Percentiles rank a stretch among this genome's conserved stretches.
Evolutionary conservation across 2,888 invertebrate species (phyloP).

Genomic region (Drosophila rellima): DNA sequence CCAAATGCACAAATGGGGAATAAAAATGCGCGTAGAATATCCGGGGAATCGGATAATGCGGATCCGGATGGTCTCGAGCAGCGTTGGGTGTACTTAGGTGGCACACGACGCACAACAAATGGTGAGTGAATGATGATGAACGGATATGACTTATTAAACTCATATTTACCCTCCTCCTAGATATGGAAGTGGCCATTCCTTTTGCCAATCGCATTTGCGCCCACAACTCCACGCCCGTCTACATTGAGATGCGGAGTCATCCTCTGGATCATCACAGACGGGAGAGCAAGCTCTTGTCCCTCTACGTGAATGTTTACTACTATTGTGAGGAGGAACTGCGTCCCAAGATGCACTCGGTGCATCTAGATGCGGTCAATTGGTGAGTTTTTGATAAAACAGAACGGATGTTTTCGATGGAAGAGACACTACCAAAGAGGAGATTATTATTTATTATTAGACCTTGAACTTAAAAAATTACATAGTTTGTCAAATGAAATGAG

Average conservation of each 20-base stretch:
- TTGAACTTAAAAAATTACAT: too few species aligned
- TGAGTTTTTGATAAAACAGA: conserved; percentile 40
- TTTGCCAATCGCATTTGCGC: conserved; percentile 83
- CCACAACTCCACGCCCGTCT: conserved; percentile 84
- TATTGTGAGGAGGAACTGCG: conserved; percentile 82
- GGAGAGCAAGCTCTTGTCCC: conserved; percentile 82
- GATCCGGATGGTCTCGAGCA: conserved; percentile 2
- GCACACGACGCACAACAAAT: conserved; percentile 71
- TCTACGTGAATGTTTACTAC: conserved; percentile 85
- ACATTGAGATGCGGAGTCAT: conserved; percentile 83
- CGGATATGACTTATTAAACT: not conserved
- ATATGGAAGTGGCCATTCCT: conserved; percentile 81
- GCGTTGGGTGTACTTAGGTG: conserved; percentile 82
- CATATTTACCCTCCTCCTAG: conserved; percentile 49
- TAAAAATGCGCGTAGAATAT: conserved; percentile 3
- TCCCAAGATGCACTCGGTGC: conserved; percentile 82
- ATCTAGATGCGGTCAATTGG: conserved; percentile 84
- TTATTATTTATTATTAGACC: too few species aligned
- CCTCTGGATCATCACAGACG: conserved; percentile 78
- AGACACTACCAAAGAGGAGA: too few species aligned
- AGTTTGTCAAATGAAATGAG: too few species aligned
- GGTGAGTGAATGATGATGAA: conserved; percentile 63
- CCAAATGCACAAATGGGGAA: not conserved
- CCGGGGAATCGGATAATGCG: conserved; percentile 23
- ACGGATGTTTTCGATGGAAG: not conserved